phyloP scores from a whole-genome alignment of 2,888 invertebrate genomes.

The Ennomos fuscantarius region DNA sequence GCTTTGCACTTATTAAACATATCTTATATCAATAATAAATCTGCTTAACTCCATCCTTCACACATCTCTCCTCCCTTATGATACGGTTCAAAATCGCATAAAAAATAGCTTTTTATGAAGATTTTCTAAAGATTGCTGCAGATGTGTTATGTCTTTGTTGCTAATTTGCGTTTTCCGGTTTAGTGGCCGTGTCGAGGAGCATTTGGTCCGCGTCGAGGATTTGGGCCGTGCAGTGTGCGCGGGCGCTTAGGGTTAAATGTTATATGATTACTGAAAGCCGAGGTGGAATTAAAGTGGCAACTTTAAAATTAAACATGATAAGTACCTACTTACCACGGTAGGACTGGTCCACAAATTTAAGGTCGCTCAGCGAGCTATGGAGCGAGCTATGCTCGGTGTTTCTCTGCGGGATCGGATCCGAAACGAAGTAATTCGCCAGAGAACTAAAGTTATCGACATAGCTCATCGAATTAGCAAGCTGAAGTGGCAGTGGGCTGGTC shows the following conservation, averaged over 20 bases:
- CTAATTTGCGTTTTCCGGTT: constrained; percentile 83
- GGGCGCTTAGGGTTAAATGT: constrained; percentile 57
- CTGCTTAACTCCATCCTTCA: constrained; percentile 50
- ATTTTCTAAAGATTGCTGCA: constrained; percentile 54
- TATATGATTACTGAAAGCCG: constrained; percentile 43
- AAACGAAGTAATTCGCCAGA: too few species aligned
- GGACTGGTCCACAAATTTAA: too few species aligned
- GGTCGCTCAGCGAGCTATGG: too few species aligned
- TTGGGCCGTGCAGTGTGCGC: constrained; percentile 42
- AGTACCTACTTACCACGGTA: too few species aligned
- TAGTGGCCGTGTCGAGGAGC: constrained; percentile 76
- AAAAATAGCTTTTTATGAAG: constrained; percentile 29
- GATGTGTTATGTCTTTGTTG: constrained; percentile 83
- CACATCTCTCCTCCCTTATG: constrained; percentile 43
- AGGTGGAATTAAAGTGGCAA: background rate
- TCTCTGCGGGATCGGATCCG: too few species aligned
- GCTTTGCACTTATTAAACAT: constrained; percentile 79
- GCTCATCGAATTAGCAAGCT: too few species aligned
- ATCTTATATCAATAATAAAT: constrained; percentile 81
- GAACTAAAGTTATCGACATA: too few species aligned
- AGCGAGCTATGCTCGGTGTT: too few species aligned
- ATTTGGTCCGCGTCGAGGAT: constrained; percentile 56
- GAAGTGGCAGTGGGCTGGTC: too few species aligned
- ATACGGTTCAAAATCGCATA: constrained; percentile 48
- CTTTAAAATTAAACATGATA: background rate